Percentiles rank a stretch among this genome's conserved stretches.
Conservation (phyloP, 2,797 vertebrate species). For the Martes flavigula region DNA sequence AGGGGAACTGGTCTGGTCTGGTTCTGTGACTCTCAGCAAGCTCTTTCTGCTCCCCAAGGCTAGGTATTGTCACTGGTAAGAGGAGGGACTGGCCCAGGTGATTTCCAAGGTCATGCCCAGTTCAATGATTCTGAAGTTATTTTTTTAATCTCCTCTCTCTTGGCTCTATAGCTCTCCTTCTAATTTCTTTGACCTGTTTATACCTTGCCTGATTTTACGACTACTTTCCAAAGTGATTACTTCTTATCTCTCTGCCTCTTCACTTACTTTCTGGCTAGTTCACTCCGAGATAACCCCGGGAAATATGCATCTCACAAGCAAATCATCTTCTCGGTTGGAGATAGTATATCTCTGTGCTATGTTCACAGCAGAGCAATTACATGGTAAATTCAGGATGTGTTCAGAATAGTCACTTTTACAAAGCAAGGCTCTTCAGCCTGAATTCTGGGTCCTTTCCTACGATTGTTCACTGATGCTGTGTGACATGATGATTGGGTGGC, state of each 20-base stretch:
- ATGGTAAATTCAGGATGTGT: not conserved
- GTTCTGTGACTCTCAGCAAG: not conserved
- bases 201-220: not conserved
- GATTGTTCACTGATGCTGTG: not conserved
- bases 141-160: not conserved
- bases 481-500: not conserved
- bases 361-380: not conserved
- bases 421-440: not conserved
- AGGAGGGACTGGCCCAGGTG: not conserved
- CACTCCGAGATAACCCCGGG: not conserved
- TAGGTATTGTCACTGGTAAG: not conserved
- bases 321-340: not conserved
- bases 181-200: slow-evolving; percentile 6
- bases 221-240: not conserved
- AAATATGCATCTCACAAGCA: not conserved
- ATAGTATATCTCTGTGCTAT: not conserved
- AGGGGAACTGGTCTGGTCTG: not conserved
- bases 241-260: slow-evolving; percentile 39
- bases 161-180: not conserved
- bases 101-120: not conserved
- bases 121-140: not conserved
- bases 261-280: not conserved
- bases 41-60: no score
- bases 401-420: not conserved
- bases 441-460: not conserved